phyloP scores from a whole-genome alignment of 2,888 invertebrate species.

The Elegia similella region DNA sequence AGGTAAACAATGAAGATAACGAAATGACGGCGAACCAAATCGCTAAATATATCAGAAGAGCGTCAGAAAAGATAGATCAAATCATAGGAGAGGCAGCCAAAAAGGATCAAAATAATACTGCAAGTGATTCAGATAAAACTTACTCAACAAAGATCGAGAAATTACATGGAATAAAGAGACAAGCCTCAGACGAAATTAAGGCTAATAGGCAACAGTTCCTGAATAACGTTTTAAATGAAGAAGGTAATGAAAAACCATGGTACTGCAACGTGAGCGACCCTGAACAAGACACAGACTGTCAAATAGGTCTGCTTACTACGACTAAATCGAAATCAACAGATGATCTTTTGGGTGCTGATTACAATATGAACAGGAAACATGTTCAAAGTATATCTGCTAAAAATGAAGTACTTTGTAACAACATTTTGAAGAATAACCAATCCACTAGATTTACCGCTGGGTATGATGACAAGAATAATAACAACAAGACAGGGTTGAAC shows the following conservation, averaged over 20 bases:
- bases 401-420: conserved; percentile 71
- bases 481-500: conserved; percentile 49
- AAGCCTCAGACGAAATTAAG: conserved; percentile 72
- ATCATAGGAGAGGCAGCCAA: conserved; percentile 70
- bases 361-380: conserved; percentile 51
- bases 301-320: conserved; percentile 52
- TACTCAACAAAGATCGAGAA: conserved; percentile 81
- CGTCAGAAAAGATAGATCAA: conserved; percentile 81
- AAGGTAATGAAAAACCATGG: conserved; percentile 72
- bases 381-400: conserved; percentile 65
- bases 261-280: conserved; percentile 78
- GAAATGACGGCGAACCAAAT: conserved; percentile 80
- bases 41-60: conserved; percentile 78
- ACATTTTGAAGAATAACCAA: conserved; percentile 51
- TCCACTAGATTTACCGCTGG: conserved; percentile 52
- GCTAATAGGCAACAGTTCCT: conserved; percentile 70
- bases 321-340: conserved; percentile 65
- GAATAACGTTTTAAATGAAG: conserved; percentile 68
- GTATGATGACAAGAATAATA: conserved; percentile 63
- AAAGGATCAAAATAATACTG: conserved; percentile 53
- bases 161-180: conserved; percentile 80
- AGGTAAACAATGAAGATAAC: conserved; percentile 78
- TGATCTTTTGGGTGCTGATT: conserved; percentile 53
- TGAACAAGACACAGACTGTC: conserved; percentile 70
- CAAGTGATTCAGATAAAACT: conserved; percentile 70